A percentile compares a stretch with the other conserved stretches of the same genome.
phyloP scores from a whole-genome alignment of 2,888 invertebrate genomes.

The Drosophila putrida region DNA sequence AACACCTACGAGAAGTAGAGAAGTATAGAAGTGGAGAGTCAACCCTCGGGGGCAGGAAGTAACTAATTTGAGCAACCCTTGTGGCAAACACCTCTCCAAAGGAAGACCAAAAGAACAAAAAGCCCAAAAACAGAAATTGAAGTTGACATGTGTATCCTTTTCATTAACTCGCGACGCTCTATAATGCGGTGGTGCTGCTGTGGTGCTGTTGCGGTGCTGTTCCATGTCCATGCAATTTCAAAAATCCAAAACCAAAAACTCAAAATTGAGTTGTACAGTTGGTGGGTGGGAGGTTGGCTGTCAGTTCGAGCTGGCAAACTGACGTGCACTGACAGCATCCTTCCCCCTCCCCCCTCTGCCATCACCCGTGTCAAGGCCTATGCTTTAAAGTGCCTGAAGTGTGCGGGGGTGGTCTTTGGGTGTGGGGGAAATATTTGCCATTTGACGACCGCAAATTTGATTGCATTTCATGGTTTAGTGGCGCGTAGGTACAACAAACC shows the following conservation, averaged over 20 bases:
- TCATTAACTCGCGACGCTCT: constrained; percentile 84
- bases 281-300: constrained; percentile 57
- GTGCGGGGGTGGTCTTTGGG: constrained; percentile 14
- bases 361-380: background rate
- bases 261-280: constrained; percentile 81
- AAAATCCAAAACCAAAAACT: constrained; percentile 68
- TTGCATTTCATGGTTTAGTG: constrained; percentile 84
- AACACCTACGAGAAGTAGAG: constrained; percentile 67
- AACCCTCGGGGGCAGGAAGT: constrained; percentile 71
- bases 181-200: constrained; percentile 25
- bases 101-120: constrained; percentile 32
- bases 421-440: constrained; percentile 73
- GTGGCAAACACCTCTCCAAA: constrained; percentile 63
- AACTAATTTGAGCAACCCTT: constrained; percentile 79
- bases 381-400: constrained; percentile 62
- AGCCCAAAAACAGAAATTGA: constrained; percentile 76
- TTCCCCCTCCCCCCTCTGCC: background rate
- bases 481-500: constrained; percentile 73
- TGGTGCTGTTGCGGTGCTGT: constrained; percentile 48
- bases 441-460: constrained; percentile 85
- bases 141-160: constrained; percentile 85
- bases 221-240: constrained; percentile 61
- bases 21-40: constrained; percentile 35
- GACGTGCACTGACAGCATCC: constrained; percentile 72
- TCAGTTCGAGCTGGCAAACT: constrained; percentile 78